Evolutionary conservation across 2,113 vertebrate genomes (phyloP).

Genomic region (Benitochromis conjunctus): DNA sequence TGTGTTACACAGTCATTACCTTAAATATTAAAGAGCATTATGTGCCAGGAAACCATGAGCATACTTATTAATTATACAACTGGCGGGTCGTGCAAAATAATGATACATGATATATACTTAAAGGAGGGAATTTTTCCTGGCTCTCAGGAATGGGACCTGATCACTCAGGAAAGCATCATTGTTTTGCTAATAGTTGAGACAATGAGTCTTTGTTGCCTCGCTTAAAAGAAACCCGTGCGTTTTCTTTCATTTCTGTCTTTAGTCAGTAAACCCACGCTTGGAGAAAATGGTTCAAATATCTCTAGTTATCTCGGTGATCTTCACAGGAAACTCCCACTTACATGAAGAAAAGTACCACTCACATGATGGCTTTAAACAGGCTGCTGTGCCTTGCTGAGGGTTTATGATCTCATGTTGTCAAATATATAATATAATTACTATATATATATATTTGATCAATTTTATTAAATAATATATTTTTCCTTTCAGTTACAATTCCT

Average conservation of each 20-base stretch:
- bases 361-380: neutral
- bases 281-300: neutral
- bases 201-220: neutral
- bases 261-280: neutral
- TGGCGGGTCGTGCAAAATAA: neutral
- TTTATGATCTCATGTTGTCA: neutral
- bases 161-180: neutral
- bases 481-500: neutral
- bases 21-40: neutral
- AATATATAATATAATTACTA: too few species aligned
- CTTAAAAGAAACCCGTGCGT: neutral
- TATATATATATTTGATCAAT: too few species aligned
- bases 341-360: neutral
- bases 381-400: neutral
- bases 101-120: neutral
- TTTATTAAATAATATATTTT: too few species aligned
- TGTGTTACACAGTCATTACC: neutral
- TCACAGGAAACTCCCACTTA: neutral
- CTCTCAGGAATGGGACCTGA: neutral
- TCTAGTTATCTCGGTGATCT: neutral
- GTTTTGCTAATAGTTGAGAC: neutral
- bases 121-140: neutral
- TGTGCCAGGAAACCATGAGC: neutral
- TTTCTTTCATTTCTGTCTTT: neutral
- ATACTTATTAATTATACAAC: neutral